Evolutionary conservation across 2,888 invertebrate species (phyloP).

Genomic region (Scaptodrosophila latifasciaeformis): DNA sequence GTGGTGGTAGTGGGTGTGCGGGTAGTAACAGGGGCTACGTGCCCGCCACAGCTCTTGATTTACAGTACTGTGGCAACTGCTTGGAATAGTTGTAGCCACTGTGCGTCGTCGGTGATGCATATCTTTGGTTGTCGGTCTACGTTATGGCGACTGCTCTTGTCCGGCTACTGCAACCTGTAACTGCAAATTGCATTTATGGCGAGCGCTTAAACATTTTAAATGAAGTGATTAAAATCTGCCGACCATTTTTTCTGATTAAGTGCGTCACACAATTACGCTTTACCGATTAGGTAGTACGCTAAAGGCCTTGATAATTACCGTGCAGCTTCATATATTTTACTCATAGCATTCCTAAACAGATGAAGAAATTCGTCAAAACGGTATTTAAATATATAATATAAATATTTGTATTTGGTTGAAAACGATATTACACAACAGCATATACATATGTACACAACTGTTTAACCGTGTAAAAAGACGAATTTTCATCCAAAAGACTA

Average conservation of each 20-base stretch:
- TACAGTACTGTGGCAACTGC: constrained; percentile 12
- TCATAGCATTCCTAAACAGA: too few relatives aligned
- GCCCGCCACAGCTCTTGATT: background rate
- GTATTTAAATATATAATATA: too few relatives aligned
- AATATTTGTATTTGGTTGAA: too few relatives aligned
- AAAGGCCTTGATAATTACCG: too few relatives aligned
- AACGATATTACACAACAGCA: too few relatives aligned
- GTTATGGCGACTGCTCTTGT: constrained; percentile 17
- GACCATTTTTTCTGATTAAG: constrained; percentile 20
- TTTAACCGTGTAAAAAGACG: too few relatives aligned
- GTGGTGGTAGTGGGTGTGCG: constrained; percentile 2
- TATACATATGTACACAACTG: too few relatives aligned
- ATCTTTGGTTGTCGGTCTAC: constrained; percentile 27
- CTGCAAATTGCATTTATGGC: constrained; percentile 8
- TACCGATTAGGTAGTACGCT: too few relatives aligned
- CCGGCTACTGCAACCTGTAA: background rate
- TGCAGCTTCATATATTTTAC: too few relatives aligned
- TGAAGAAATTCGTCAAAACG: too few relatives aligned
- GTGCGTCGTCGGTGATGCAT: constrained; percentile 47
- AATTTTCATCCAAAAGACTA: too few relatives aligned
- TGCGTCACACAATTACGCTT: constrained; percentile 56
- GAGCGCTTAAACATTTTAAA: constrained; percentile 58
- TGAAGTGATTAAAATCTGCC: constrained; percentile 70
- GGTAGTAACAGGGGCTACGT: constrained; percentile 5
- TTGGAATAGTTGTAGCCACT: constrained; percentile 34